A percentile compares a stretch with the other conserved stretches of the same genome.
These are phyloP conservation scores for Neogobius melanostomus DNA, from an alignment of 2,113 vertebrate species.

Conservation along the genomic window DNA sequence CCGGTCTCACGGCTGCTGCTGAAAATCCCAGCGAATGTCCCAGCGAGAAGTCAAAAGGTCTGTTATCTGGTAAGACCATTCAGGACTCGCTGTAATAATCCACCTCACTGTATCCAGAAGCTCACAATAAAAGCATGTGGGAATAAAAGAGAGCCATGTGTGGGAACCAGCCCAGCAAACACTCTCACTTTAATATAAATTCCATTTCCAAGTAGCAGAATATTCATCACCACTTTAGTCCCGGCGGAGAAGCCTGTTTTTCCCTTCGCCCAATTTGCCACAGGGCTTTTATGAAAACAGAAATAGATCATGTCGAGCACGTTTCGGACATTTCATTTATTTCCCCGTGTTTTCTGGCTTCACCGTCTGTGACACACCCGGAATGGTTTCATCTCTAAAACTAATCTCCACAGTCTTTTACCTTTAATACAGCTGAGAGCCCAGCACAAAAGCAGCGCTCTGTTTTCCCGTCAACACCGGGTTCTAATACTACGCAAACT, in stretches of 20 bases:
- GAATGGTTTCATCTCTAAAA: conserved; percentile 15
- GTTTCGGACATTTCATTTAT: conserved; percentile 55
- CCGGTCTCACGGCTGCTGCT: conserved; percentile 27
- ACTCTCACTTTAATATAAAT: conserved; percentile 52
- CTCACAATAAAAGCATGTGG: conserved; percentile 58
- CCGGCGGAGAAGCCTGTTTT: conserved; percentile 31
- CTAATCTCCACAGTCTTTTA: conserved; percentile 22
- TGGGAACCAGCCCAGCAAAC: conserved; percentile 38
- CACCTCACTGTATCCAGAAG: conserved; percentile 37
- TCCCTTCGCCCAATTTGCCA: conserved; percentile 20
- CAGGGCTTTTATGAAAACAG: conserved; percentile 18
- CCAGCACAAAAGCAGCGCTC: conserved; percentile 25
- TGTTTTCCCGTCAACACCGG: conserved; percentile 31
- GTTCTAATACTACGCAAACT: conserved; percentile 40
- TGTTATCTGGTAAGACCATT: conserved; percentile 45
- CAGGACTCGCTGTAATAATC: conserved; percentile 20
- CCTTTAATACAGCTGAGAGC: conserved; percentile 16
- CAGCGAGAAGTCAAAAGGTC: conserved; percentile 43
- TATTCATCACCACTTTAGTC: conserved; percentile 39
- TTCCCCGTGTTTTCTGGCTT: conserved; percentile 32
- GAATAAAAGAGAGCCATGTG: conserved; percentile 58
- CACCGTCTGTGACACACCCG: conserved; percentile 6
- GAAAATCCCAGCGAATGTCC: conserved; percentile 41
- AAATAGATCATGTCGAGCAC: conserved; percentile 43
- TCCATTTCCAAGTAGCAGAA: conserved; percentile 49